Percentiles rank a stretch among this genome's conserved stretches.
Conservation (phyloP, 2,113 vertebrate genomes). For the Rhabdornis inornatus region DNA sequence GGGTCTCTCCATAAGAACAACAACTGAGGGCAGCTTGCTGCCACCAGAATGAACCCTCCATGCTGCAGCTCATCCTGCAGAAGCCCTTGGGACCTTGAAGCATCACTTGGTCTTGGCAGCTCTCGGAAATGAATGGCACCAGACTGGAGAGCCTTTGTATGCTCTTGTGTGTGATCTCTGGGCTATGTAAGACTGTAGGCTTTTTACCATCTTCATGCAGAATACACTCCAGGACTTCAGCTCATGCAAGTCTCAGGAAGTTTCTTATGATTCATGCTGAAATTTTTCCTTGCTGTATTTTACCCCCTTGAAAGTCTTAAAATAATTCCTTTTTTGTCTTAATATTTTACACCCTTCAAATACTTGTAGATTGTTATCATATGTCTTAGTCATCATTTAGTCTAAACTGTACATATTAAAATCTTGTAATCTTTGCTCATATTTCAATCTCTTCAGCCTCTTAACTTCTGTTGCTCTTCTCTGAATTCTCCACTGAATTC, state of each 20-base stretch:
- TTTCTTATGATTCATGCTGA: constrained; percentile 20
- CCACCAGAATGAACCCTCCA: not conserved
- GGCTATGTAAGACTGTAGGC: not conserved
- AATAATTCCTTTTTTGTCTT: constrained; percentile 56
- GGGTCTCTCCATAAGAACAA: not conserved
- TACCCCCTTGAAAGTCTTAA: constrained; percentile 51
- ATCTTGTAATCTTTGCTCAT: constrained; percentile 66
- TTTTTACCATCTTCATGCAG: not conserved
- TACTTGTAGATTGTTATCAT: constrained; percentile 64
- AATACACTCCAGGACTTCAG: not conserved
- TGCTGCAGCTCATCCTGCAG: not conserved
- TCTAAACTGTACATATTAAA: constrained; percentile 66
- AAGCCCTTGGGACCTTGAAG: not conserved
- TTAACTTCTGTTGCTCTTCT: constrained; percentile 66
- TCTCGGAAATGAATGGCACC: not conserved
- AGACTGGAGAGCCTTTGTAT: not conserved
- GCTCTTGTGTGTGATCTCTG: not conserved
- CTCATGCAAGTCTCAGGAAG: not conserved
- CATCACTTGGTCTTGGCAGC: not conserved
- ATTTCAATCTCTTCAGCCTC: constrained; percentile 65
- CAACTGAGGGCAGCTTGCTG: constrained; percentile 2
- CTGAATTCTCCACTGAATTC: constrained; percentile 49
- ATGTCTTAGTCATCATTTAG: constrained; percentile 65
- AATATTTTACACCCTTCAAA: constrained; percentile 67
- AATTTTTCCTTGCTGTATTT: constrained; percentile 34